Base-by-base conservation (phyloP, 1,140 invertebrate species). In the Aphidius ervi region DNA sequence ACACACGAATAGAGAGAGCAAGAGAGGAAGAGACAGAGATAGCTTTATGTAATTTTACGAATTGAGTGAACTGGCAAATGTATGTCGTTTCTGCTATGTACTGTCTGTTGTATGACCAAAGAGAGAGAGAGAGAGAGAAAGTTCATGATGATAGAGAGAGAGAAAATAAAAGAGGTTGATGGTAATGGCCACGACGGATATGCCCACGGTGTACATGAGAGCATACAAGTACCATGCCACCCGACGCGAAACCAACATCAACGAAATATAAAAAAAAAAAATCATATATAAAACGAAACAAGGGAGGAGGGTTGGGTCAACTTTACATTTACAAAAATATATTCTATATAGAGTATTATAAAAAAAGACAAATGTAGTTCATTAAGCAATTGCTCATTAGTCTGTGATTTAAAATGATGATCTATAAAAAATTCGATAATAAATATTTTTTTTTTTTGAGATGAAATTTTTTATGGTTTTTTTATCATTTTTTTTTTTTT, bases 311-410 rank as follows among this genome's bases (percentile, higher is more conserved):
- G 3, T 3, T 2, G 46, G 46, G 46, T 48, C n/a, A 48, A 31
- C 23, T 31, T 3, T 31, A 31, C 23, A 31, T 41, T n/a, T 43
- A 53, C 37, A 39, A 41, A 53, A 41, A 53, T 53, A 41, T 53
- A 6, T 53, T 10, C 5, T 53, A 10, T 58, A 46, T 56, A 48
- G 48, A 40, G 50, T 1, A 31, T 31, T 31, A n/a, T 48, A 48
- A 20, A 9, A 43, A 9, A 10, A 43, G 58, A 60, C 58, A 60
- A 60, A 50, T 43, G 50, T 50, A 46, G 57, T 60, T 60, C 58
- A 50, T 60, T 60, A 60, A 50, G 58, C 52, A 54, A 60, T 60
- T 60, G 58, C 58, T 60, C 58, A 50, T 60, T 60, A 60, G 50
- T 40, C 37, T 16, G 40, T 55, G 42, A 55, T 55, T 60, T 55